These are phyloP conservation scores for Piaya cayana DNA, from an alignment of 2,113 vertebrate genomes.

Conservation along the genomic window DNA sequence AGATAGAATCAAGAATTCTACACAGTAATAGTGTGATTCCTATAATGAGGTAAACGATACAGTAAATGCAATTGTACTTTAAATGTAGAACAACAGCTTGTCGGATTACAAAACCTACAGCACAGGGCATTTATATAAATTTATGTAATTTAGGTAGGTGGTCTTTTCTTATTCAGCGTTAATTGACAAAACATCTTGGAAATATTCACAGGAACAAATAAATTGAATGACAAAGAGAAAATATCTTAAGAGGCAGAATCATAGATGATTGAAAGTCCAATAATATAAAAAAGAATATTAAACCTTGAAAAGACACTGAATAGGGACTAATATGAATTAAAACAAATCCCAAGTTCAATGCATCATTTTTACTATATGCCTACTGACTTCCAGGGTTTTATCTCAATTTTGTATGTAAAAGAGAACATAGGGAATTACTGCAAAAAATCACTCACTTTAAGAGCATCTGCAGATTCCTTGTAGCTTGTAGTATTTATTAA, in stretches of 20 bases:
- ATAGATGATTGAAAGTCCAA: conserved; percentile 3
- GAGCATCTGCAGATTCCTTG: background rate
- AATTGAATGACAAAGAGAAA: background rate
- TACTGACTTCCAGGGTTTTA: conserved; percentile 1
- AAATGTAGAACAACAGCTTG: background rate
- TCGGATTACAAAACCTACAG: background rate
- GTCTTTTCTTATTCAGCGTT: background rate
- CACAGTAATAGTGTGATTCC: background rate
- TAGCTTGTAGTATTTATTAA: conserved; percentile 43
- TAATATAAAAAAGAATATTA: conserved; percentile 13
- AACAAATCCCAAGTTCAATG: background rate
- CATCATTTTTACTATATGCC: conserved; percentile 11
- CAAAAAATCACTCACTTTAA: background rate
- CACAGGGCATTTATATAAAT: background rate
- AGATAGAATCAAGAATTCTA: background rate
- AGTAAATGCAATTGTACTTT: background rate
- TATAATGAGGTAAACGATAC: background rate
- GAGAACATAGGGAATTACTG: background rate
- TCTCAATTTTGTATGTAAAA: conserved; percentile 5
- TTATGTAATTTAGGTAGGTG: background rate
- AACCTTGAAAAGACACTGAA: background rate
- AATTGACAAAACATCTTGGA: background rate
- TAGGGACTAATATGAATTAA: background rate
- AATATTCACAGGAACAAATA: background rate
- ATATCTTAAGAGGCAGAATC: background rate